These are phyloP conservation scores for Drosophila erecta DNA, from an alignment of 1,140 invertebrate genomes.

Conservation along the genomic window DNA sequence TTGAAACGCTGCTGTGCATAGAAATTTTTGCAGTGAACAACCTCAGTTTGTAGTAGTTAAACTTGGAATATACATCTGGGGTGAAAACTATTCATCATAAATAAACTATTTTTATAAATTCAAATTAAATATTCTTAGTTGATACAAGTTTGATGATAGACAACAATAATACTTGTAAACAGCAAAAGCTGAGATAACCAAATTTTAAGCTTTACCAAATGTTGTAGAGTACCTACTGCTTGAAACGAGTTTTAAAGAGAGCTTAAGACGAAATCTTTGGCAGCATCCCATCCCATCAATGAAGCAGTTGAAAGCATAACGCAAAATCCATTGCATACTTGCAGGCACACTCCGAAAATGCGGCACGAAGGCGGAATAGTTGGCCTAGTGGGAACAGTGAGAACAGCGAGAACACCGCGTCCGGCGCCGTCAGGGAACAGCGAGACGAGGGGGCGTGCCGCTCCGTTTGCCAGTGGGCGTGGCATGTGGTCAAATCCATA, in stretches of 20 bases:
- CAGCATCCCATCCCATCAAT: neutral
- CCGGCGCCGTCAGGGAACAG: constrained; percentile 4
- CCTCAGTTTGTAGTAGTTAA: too few species aligned
- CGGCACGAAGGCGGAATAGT: constrained; percentile 32
- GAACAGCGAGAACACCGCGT: constrained; percentile 4
- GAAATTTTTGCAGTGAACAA: too few species aligned
- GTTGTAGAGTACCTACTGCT: neutral
- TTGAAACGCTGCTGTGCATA: too few species aligned
- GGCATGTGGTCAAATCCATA: constrained; percentile 63
- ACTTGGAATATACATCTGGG: too few species aligned
- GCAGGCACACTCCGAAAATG: constrained; percentile 46
- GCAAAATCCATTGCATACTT: constrained; percentile 49
- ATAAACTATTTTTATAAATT: too few species aligned
- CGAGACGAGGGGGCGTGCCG: neutral
- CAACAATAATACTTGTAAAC: neutral
- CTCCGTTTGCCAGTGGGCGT: constrained; percentile 24
- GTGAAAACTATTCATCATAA: too few species aligned
- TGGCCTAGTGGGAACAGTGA: constrained; percentile 17
- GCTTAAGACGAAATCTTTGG: neutral
- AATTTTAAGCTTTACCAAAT: neutral
- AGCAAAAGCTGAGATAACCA: neutral
- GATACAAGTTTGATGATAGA: too few species aligned
- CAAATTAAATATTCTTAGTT: too few species aligned
- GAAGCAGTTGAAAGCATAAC: too few species aligned
- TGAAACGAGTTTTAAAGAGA: neutral